A percentile compares a stretch with the other conserved stretches of the same genome.
Conservation (phyloP, 2,113 vertebrate species). For the Arvicanthis niloticus region DNA sequence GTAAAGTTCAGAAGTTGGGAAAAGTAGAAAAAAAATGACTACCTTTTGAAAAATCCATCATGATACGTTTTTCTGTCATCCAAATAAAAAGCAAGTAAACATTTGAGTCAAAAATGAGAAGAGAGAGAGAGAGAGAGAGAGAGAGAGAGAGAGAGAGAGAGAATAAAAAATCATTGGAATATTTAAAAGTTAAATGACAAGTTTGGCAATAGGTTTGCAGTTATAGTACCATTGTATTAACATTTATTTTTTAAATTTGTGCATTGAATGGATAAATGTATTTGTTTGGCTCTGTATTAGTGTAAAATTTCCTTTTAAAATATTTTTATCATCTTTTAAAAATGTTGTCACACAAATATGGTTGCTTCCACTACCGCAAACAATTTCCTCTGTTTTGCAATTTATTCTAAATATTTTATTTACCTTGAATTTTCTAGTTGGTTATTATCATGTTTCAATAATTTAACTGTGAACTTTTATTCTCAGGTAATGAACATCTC, state of each 20-base stretch:
- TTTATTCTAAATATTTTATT: background rate
- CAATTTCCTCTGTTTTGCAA: background rate
- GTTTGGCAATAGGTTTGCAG: background rate
- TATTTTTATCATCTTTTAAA: background rate
- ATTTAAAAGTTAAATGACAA: background rate
- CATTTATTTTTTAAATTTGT: background rate
- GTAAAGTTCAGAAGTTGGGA: background rate
- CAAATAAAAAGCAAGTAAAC: background rate
- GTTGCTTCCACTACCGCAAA: background rate
- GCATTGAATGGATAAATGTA: background rate
- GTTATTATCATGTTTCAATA: background rate
- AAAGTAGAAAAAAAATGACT: background rate
- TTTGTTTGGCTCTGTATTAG: background rate
- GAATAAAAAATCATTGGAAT: background rate
- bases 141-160: background rate
- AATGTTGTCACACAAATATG: background rate
- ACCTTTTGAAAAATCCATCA: background rate
- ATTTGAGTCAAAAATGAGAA: background rate
- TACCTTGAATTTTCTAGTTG: background rate
- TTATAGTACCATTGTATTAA: background rate
- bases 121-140: background rate
- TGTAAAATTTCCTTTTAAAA: background rate
- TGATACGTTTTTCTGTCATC: background rate
- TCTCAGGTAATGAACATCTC: background rate
- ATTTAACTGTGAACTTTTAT: background rate